Conservation (phyloP, 2,113 vertebrate species). For the Gallinago jamesoni region DNA sequence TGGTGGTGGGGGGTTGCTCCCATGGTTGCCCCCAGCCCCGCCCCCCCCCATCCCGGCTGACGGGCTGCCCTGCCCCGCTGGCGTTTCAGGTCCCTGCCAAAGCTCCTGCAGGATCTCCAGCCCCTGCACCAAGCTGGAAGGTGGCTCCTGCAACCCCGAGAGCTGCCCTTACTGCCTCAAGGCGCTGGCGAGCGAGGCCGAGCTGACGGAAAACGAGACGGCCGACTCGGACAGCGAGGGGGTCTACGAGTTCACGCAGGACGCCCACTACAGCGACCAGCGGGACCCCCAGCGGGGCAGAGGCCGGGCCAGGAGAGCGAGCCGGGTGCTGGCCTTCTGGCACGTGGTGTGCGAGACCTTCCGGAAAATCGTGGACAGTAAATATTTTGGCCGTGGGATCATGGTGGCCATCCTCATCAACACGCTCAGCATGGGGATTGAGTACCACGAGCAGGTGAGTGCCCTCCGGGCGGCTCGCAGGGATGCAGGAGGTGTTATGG, state of each 20-base stretch:
- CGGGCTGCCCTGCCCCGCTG: neutral
- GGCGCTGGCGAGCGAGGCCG: conserved; percentile 73
- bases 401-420: conserved; percentile 99
- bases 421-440: conserved; percentile 98
- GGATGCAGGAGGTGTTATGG: fast-evolving
- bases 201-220: conserved; percentile 80
- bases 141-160: conserved; percentile 81
- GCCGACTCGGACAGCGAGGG: conserved; percentile 91
- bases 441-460: conserved; percentile 95
- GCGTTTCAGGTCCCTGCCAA: conserved; percentile 78
- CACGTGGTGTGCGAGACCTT: conserved; percentile 92
- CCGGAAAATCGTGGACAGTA: conserved; percentile 97
- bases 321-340: conserved; percentile 84
- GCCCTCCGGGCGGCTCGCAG: neutral
- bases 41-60: neutral
- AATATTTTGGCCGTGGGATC: conserved; percentile 96
- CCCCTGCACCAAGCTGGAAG: conserved; percentile 85
- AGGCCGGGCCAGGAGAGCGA: conserved; percentile 57
- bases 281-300: conserved; percentile 77
- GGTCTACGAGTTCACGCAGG: conserved; percentile 91
- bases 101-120: conserved; percentile 83
- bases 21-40: fast-evolving
- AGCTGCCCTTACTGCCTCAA: conserved; percentile 91
- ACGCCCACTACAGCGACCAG: conserved; percentile 84
- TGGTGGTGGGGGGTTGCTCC: neutral